Conservation (phyloP, 2,797 vertebrate species). For the Tolypeutes matacus region DNA sequence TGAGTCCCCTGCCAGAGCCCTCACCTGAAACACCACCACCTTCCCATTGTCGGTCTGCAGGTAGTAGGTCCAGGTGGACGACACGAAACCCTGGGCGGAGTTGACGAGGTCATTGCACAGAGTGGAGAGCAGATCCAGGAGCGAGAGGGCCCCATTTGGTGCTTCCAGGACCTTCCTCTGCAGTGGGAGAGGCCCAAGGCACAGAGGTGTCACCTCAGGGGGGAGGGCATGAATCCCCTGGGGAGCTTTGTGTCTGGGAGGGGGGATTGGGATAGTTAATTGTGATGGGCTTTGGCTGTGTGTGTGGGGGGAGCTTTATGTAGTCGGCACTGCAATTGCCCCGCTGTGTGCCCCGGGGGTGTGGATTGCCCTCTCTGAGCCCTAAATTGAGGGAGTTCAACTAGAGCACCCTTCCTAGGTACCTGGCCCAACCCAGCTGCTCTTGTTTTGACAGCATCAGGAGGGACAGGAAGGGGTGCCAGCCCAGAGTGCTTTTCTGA, state of each 20-base stretch:
- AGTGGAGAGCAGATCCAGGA: slow-evolving; percentile 93
- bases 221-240: background rate
- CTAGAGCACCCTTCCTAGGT: background rate
- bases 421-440: too few relatives aligned
- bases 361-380: background rate
- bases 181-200: background rate
- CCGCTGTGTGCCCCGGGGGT: background rate
- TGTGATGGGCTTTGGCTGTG: background rate
- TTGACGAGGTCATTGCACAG: slow-evolving; percentile 97
- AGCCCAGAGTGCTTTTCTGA: background rate
- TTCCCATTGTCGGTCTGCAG: slow-evolving; percentile 97
- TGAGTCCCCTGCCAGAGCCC: background rate
- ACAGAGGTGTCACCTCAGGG: background rate
- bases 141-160: slow-evolving; percentile 53
- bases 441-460: background rate
- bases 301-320: background rate
- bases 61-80: slow-evolving; percentile 99
- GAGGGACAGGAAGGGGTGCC: background rate
- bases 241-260: background rate
- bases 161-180: slow-evolving; percentile 74
- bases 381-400: background rate
- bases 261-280: background rate
- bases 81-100: slow-evolving; percentile 98
- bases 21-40: slow-evolving; percentile 97
- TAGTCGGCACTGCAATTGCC: too few relatives aligned